These are phyloP conservation scores for Cettia cetti DNA, from an alignment of 2,113 vertebrate species.

Conservation along the genomic window DNA sequence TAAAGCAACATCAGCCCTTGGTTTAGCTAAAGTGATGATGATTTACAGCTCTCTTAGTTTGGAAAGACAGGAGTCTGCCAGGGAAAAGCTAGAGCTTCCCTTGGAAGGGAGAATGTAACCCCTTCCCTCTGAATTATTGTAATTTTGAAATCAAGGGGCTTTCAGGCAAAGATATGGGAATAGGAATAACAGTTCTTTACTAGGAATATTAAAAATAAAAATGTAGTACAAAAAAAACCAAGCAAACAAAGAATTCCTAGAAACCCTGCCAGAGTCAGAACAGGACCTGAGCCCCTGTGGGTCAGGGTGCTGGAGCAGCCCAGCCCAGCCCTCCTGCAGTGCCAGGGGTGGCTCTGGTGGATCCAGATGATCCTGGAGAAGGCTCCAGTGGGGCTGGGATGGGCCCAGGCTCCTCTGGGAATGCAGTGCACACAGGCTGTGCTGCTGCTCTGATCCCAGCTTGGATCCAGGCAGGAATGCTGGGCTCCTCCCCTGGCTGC, in stretches of 20 bases:
- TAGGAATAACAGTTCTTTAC: background rate
- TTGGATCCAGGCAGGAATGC: no score
- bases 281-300: no score
- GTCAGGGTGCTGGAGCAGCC: no score
- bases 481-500: no score
- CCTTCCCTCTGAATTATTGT: background rate
- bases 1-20: background rate
- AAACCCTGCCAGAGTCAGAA: background rate
- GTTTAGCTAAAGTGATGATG: background rate
- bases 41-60: background rate
- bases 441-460: no score
- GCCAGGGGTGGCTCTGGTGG: no score
- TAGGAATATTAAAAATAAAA: background rate
- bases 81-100: background rate
- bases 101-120: background rate
- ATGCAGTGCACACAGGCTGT: no score
- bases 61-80: background rate
- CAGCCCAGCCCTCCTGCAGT: no score
- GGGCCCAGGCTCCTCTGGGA: no score
- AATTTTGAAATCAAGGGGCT: background rate
- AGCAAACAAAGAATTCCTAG: no score
- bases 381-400: no score
- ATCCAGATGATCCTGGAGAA: no score
- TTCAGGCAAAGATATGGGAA: background rate
- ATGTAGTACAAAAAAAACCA: background rate